Evolutionary conservation across 2,113 vertebrate genomes (phyloP).

Genomic region (Odobenus rosmarus): DNA sequence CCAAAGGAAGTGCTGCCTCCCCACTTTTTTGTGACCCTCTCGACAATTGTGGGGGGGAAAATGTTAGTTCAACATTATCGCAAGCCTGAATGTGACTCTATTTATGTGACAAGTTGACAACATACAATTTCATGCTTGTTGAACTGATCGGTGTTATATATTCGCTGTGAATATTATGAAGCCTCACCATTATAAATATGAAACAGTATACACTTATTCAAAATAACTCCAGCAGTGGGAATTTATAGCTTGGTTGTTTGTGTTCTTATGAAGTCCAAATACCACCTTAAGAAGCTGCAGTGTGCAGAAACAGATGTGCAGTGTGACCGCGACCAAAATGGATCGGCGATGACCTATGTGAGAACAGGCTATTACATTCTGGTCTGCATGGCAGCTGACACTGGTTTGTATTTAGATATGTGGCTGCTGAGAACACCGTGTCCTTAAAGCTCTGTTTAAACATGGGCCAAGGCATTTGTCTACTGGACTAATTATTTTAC

Average conservation of each 20-base stretch:
- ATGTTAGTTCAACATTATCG: constrained; percentile 86
- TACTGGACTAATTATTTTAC: constrained; percentile 85
- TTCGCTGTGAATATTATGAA: constrained; percentile 88
- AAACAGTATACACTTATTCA: constrained; percentile 90
- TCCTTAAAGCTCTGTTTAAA: constrained; percentile 88
- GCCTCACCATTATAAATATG: constrained; percentile 89
- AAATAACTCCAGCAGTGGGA: constrained; percentile 87
- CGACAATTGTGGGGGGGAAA: constrained; percentile 77
- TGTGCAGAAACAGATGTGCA: constrained; percentile 88
- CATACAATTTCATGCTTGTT: constrained; percentile 92
- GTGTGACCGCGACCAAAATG: constrained; percentile 87
- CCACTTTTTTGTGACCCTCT: constrained; percentile 77
- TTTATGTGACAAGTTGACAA: constrained; percentile 92
- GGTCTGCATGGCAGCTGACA: constrained; percentile 89
- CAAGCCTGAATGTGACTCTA: constrained; percentile 87
- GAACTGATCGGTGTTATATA: constrained; percentile 90
- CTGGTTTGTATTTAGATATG: constrained; percentile 88
- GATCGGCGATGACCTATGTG: constrained; percentile 88
- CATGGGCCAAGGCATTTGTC: constrained; percentile 84
- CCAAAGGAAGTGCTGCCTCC: constrained; percentile 70
- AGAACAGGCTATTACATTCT: constrained; percentile 85
- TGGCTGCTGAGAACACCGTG: constrained; percentile 86
- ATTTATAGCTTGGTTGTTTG: constrained; percentile 87
- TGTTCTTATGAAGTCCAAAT: constrained; percentile 83
- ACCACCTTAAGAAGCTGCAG: constrained; percentile 86